Base-by-base conservation (phyloP, 2,113 vertebrate genomes). In the Platichthys stellatus region DNA sequence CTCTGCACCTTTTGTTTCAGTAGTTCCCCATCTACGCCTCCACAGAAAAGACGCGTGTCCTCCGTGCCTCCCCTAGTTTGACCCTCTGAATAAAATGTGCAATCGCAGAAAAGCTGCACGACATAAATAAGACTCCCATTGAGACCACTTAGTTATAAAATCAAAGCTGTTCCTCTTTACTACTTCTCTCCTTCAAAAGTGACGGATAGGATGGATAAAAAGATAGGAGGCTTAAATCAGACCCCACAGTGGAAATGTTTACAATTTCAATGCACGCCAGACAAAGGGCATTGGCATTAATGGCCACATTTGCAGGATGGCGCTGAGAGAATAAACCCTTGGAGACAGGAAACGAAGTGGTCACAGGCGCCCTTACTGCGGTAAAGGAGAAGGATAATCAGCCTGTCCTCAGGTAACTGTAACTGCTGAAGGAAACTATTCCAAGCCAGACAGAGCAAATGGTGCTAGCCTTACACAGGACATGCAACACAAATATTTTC, bases 311-410 rank as follows among this genome's bases (percentile, higher is more conserved):
- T 15, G 7, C 26, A 38, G 53, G 51, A 78, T 70, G 31, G 60
- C 69, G 60, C 38, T 24, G 63, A 54, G 54, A 78, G 77, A 85
- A 80, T 79, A 57, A 80, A 70, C 81, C 81, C 81, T 86, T 86
- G 61, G 74, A 81, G 78, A 74, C 68, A 83, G 75, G 64, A 80
- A 89, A 76, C 73, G 68, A 73, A 83, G 82, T 66, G 72, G 89
- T 87, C 86, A 86, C 67, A 61, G 51, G 71, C 76, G 72, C 71
- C 71, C 82, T 91, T 87, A 86, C 31, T 74, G 72, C 63, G 28
- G 74, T 72, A 76, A 86, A 76, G 61, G 71, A 86, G 81, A 70
- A 49, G 40, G 64, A 85, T 81, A 87, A 90, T 88, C 82, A 84
- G 70, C 60, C 78, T 67, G 79, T 64, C 70, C 77, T 80, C 74